A percentile compares a stretch with the other conserved stretches of the same genome.
Conservation (phyloP, 2,113 vertebrate genomes). For the Cettia cetti region DNA sequence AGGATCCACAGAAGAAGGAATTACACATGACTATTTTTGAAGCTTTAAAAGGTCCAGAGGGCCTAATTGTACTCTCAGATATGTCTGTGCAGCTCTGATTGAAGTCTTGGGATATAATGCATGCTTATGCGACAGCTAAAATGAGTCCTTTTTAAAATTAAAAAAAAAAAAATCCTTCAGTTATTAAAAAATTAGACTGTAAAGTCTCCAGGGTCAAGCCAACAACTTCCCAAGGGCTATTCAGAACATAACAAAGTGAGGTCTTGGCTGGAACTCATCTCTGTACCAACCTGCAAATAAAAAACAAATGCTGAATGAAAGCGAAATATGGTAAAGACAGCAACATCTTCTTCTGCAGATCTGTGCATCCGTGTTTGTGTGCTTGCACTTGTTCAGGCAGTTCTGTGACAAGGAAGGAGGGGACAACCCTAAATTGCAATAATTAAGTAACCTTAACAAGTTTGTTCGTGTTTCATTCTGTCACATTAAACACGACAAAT, state of each 20-base stretch:
- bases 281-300: neutral
- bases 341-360: neutral
- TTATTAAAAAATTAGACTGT: conserved; percentile 30
- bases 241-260: neutral
- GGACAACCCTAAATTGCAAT: neutral
- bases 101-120: conserved; percentile 25
- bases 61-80: conserved; percentile 48
- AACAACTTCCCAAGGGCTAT: neutral
- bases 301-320: neutral
- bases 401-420: neutral
- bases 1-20: conserved; percentile 48
- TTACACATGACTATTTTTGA: conserved; percentile 58
- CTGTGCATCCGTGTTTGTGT: neutral
- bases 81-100: neutral
- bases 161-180: neutral
- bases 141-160: neutral
- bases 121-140: neutral
- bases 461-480: neutral
- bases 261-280: neutral
- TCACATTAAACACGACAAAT: neutral
- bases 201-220: neutral
- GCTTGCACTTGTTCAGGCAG: neutral
- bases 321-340: neutral
- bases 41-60: conserved; percentile 58
- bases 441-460: neutral